Conservation (phyloP, 2,797 vertebrate species). For the Micropoecilia bifurca region DNA sequence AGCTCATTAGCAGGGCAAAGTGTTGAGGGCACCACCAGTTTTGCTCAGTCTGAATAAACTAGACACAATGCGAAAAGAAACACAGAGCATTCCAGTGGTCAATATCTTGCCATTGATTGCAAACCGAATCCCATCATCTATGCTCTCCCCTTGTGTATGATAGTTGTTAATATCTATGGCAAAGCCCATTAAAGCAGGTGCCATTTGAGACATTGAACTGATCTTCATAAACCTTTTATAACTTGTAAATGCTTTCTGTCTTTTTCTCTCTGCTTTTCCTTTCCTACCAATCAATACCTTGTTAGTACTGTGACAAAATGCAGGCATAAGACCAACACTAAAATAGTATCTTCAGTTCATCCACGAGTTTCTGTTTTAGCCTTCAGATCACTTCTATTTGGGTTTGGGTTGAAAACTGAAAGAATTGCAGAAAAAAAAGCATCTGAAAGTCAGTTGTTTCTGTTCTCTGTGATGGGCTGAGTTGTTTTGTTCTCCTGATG, state of each 20-base stretch:
- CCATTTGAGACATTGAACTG: slow-evolving; percentile 40
- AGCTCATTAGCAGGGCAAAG: slow-evolving; percentile 17
- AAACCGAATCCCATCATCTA: slow-evolving; percentile 39
- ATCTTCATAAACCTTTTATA: slow-evolving; percentile 50
- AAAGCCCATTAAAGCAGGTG: slow-evolving; percentile 37
- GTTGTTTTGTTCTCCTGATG: slow-evolving; percentile 32
- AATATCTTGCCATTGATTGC: slow-evolving; percentile 31
- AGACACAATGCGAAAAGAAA: slow-evolving; percentile 19
- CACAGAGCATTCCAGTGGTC: slow-evolving; percentile 30
- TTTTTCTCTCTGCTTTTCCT: slow-evolving; percentile 52
- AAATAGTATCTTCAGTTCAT: slow-evolving; percentile 53
- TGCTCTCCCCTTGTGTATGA: slow-evolving; percentile 31
- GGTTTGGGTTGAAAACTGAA: slow-evolving; percentile 32
- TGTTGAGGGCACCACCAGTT: slow-evolving; percentile 39
- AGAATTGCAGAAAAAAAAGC: slow-evolving; percentile 20
- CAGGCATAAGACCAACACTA: slow-evolving; percentile 49
- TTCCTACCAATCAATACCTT: slow-evolving; percentile 67
- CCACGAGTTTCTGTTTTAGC: slow-evolving; percentile 33
- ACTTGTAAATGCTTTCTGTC: slow-evolving; percentile 67
- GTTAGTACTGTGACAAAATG: slow-evolving; percentile 71
- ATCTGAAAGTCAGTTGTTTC: slow-evolving; percentile 52
- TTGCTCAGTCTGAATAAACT: slow-evolving; percentile 44
- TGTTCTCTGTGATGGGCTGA: slow-evolving; percentile 43
- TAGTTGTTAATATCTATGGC: slow-evolving; percentile 34
- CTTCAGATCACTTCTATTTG: slow-evolving; percentile 12